Evolutionary conservation across 64 coral and sea anemone species (phyloP), one percentile per base, ranked within the genome.

Genomic region (Platygyra sinensis): DNA sequence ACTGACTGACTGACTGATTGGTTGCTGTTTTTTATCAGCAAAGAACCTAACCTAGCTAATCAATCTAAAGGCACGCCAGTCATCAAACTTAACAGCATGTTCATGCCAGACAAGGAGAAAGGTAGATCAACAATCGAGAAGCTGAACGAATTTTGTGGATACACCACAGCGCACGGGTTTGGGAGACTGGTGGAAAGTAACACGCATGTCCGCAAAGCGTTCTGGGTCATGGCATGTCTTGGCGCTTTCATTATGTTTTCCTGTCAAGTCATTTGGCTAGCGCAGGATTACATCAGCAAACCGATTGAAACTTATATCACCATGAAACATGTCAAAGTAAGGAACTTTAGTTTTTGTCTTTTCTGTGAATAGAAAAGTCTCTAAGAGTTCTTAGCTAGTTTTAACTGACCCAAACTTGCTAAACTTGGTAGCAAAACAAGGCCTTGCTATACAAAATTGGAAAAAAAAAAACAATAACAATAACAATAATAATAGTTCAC

Each of bases 91-190:
- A 75, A 75, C 31, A 75, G 42, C 73, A 8, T 75, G 32, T 14
- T 38, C 16, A 36, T 8, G 32, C 15, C 17, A 19, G 30, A 42
- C 0, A 17, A 75, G 11, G 18, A 39, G 30, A 8, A 16, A 10
- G 36, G 30, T 75, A 32, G 16, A 15, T 16, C 31, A 75, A 75
- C 73, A 12, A 75, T 75, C 30, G 32, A 75, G 20, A 81, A 60
- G 60, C 12, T 89, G 60, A 57, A 72, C 30, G 87, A 89, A 13
- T 89, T 89, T 33, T 89, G 87, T 76, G 76, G 60, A 4, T 67
- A 89, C 28, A 89, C 87, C 0, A 51, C 87, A 46, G 76, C 62
- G 27, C 74, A 76, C 33, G 87, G 87, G 39, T 62, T 89, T 30
- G 87, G 75, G 11, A 75, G 87, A 64, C 32, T 89, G 20, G 77